A percentile compares a stretch with the other conserved stretches of the same genome.
phyloP scores from a whole-genome alignment of 2,888 invertebrate species.

The Fissipunctia ypsillon region DNA sequence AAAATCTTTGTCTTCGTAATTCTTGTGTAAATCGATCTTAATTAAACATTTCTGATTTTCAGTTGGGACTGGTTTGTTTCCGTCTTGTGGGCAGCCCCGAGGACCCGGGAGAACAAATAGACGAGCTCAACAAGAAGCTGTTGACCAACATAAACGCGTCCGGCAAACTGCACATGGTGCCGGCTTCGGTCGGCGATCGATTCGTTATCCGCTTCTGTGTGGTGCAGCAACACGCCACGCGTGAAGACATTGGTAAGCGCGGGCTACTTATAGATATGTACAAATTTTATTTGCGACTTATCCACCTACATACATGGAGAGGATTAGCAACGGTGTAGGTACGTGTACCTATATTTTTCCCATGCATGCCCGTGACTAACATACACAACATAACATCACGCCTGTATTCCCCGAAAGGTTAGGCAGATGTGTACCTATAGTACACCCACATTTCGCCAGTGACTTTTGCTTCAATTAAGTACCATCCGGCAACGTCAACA shows the following conservation, averaged over 20 bases:
- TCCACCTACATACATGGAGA: neutral
- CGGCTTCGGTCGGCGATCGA: slow-evolving; percentile 96
- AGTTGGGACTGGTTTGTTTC: slow-evolving; percentile 98
- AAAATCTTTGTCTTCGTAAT: neutral
- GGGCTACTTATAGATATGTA: slow-evolving; percentile 46
- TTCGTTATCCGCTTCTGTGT: slow-evolving; percentile 98
- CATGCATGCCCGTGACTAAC: neutral
- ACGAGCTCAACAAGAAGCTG: slow-evolving; percentile 96
- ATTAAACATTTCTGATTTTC: slow-evolving; percentile 57
- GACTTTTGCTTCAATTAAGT: neutral
- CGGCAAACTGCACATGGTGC: slow-evolving; percentile 99
- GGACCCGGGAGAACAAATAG: slow-evolving; percentile 82
- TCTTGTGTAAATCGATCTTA: neutral
- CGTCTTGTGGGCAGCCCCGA: slow-evolving; percentile 93
- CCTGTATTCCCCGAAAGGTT: too few relatives aligned
- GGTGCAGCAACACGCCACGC: slow-evolving; percentile 96
- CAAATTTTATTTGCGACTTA: slow-evolving; percentile 20
- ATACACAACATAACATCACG: too few relatives aligned
- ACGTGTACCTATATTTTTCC: too few relatives aligned
- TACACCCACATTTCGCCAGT: too few relatives aligned
- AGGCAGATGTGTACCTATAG: too few relatives aligned
- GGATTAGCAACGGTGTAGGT: too few relatives aligned
- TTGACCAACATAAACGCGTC: slow-evolving; percentile 98
- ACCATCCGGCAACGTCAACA: neutral
- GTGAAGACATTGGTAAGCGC: slow-evolving; percentile 95